Base-by-base conservation (phyloP, 2,113 vertebrate genomes). In the Amblyopsis rosae region DNA sequence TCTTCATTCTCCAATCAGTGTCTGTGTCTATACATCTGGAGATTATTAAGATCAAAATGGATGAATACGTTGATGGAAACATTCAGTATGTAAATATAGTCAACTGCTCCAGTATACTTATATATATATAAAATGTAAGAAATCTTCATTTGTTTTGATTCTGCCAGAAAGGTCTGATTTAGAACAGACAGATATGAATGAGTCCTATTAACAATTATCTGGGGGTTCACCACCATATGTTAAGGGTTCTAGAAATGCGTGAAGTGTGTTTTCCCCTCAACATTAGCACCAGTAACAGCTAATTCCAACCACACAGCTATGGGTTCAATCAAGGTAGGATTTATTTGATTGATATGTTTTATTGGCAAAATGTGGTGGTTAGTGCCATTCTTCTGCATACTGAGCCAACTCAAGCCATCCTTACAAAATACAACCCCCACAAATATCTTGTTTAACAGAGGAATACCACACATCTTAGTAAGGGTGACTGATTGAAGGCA, bases 1-100 rank as follows among this genome's bases (percentile, higher is more conserved):
- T 66, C 45, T n/a, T 49, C 35, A 59, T 33, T 71, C 3, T 7
- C 48, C 32, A n/a, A 76, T 60, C 56, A 47, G 48, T 33, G 50
- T 54, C 58, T 11, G 56, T 35, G 45, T 65, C 72, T n/a, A 35
- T 53, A 61, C 53, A 69, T 76, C 70, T 61, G 16, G 69, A 73
- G 65, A 46, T 59, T 73, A 73, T 65, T 69, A 77, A 73, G 77
- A 74, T 35, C 68, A 67, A 75, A 69, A 66, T 60, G 80, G 80
- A 83, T 81, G 77, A 73, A 80, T 81, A 86, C 71, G 85, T 84
- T 81, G 76, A 75, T 70, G 64, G 63, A 26, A 70, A 58, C 65
- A 67, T 32, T 48, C 64, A 66, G 35, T 41, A 8, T 7, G 35
- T 41, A 41, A 41, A 41, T 41, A 41, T 41, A 41, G 35, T 6